Percentiles rank a stretch among this genome's conserved stretches.
These are phyloP conservation scores for Lacanobia wlatinum DNA, from an alignment of 2,888 invertebrate genomes.

Conservation along the genomic window DNA sequence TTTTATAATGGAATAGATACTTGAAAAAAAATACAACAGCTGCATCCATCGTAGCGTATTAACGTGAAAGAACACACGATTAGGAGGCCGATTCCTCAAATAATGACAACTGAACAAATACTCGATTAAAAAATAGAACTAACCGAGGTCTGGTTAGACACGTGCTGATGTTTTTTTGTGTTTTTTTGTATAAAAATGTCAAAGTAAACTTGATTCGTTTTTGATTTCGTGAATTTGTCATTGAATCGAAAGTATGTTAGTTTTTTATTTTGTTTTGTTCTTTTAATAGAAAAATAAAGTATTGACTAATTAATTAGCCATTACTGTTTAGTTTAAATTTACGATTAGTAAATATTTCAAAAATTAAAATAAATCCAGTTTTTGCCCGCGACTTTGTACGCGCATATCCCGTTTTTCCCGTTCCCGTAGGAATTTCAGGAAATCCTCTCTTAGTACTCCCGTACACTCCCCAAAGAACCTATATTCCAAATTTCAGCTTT, in stretches of 20 bases:
- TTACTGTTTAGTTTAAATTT: not conserved
- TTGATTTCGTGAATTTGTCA: constrained; percentile 16
- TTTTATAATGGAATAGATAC: constrained; percentile 61
- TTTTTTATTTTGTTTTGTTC: not conserved
- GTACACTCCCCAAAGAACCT: no score
- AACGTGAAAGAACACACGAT: constrained; percentile 75
- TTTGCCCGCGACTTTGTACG: no score
- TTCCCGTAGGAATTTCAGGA: no score
- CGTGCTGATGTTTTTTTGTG: constrained; percentile 61
- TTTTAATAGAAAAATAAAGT: not conserved
- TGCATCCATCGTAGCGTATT: constrained; percentile 77
- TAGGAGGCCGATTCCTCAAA: constrained; percentile 77
- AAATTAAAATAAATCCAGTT: no score
- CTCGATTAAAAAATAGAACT: constrained; percentile 68
- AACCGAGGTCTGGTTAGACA: constrained; percentile 62
- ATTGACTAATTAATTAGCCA: not conserved
- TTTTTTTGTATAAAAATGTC: constrained; percentile 2
- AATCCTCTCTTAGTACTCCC: no score
- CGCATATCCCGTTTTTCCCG: no score
- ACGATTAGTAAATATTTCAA: no score
- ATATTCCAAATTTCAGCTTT: no score
- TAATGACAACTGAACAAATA: constrained; percentile 84
- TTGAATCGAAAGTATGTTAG: constrained; percentile 4
- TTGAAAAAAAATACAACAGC: constrained; percentile 75
- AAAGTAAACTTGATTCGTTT: not conserved